These are phyloP conservation scores for Forbesichthys papilliferus DNA, from an alignment of 2,113 vertebrate genomes.

Conservation along the genomic window DNA sequence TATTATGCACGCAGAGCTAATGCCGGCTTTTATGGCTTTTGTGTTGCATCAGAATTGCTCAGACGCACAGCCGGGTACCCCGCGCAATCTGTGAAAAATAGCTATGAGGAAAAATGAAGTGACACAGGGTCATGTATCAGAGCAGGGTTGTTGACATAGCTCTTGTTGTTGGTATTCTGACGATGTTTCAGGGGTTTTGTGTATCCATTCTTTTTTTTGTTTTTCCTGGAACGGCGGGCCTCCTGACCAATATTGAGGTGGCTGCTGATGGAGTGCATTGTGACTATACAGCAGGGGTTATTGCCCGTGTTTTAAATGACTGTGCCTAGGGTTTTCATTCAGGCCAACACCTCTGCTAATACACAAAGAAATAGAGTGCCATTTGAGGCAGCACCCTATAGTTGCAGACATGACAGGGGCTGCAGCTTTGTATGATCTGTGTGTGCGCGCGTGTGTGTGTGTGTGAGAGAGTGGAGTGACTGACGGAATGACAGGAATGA, in stretches of 20 bases:
- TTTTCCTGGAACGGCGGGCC: conserved; percentile 12
- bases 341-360: background rate
- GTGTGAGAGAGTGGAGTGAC: conserved; percentile 51
- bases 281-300: conserved; percentile 9
- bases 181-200: conserved; percentile 15
- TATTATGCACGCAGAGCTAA: conserved; percentile 38
- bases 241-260: conserved; percentile 14
- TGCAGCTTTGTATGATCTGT: conserved; percentile 30
- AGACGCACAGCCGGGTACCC: conserved; percentile 14
- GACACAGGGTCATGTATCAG: conserved; percentile 9
- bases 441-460: conserved; percentile 21
- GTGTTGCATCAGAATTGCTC: conserved; percentile 33
- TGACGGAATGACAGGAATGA: conserved; percentile 66
- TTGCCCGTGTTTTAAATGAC: conserved; percentile 21
- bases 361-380: conserved; percentile 17
- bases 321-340: too few relatives aligned
- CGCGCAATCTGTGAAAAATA: conserved; percentile 32
- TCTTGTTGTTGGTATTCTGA: conserved; percentile 1
- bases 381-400: conserved; percentile 30
- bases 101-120: conserved; percentile 26
- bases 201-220: conserved; percentile 21
- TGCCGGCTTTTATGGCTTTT: conserved; percentile 44
- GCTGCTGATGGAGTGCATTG: conserved; percentile 21
- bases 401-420: conserved; percentile 16
- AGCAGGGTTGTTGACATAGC: conserved; percentile 6